phyloP scores from a whole-genome alignment of 2,888 invertebrate species.

The Leucoma salicis region DNA sequence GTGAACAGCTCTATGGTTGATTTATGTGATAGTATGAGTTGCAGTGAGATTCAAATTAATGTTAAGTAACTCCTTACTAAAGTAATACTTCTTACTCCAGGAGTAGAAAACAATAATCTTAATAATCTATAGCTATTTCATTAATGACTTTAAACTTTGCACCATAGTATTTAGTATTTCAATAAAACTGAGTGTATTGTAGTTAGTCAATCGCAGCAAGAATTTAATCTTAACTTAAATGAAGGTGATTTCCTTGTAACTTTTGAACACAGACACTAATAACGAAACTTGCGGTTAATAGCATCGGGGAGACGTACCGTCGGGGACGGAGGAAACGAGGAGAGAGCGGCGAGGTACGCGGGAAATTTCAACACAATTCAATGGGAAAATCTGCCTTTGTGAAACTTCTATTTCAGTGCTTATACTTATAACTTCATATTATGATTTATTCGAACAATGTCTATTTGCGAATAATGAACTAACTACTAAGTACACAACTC shows the following conservation, averaged over 20 bases:
- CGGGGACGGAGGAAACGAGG: conserved; percentile 15
- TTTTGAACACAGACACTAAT: conserved; percentile 76
- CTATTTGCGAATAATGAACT: conserved; percentile 30
- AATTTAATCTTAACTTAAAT: conserved; percentile 78
- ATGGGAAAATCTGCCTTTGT: conserved; percentile 76
- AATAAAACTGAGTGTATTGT: conserved; percentile 38
- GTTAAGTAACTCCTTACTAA: too few species aligned
- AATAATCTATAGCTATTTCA: too few species aligned
- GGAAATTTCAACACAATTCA: conserved; percentile 71
- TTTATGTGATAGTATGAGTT: too few species aligned
- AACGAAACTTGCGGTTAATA: conserved; percentile 78
- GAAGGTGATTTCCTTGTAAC: conserved; percentile 75
- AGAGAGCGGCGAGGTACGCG: conserved; percentile 33
- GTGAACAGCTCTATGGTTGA: too few species aligned
- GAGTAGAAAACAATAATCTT: too few species aligned
- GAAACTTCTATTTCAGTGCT: conserved; percentile 58
- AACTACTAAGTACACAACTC: conserved; percentile 11
- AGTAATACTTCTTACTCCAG: too few species aligned
- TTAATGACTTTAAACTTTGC: too few species aligned
- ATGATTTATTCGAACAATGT: conserved; percentile 35
- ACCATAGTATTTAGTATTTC: conserved; percentile 1
- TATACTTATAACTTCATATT: conserved; percentile 52
- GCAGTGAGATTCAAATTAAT: too few species aligned
- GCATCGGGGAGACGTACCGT: conserved; percentile 39
- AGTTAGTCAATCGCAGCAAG: conserved; percentile 63